Percentiles rank a stretch among this genome's conserved stretches.
Conservation (phyloP, 2,888 invertebrate genomes). For the Andrena minutula region DNA sequence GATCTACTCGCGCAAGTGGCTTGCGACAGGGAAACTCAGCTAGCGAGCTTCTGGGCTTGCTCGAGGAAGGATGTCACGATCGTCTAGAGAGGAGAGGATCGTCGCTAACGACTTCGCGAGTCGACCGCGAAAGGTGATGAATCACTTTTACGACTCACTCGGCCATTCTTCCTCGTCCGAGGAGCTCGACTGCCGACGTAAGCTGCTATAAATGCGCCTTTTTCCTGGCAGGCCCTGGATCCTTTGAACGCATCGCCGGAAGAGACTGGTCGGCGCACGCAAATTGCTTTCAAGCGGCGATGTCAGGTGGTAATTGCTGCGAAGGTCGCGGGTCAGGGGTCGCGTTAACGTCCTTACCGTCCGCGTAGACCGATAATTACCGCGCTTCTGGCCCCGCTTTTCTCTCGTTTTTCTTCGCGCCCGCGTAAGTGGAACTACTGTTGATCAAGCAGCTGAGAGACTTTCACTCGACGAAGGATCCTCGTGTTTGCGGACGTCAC, state of each 20-base stretch:
- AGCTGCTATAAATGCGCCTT: conserved; percentile 48
- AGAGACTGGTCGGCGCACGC: conserved; percentile 55
- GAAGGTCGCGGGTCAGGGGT: conserved; percentile 64
- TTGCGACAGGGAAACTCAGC: conserved; percentile 24
- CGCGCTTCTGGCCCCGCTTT: conserved; percentile 52
- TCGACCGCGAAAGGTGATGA: conserved; percentile 64
- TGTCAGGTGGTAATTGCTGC: conserved; percentile 70
- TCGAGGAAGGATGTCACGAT: conserved; percentile 62
- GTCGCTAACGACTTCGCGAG: conserved; percentile 65
- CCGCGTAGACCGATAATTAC: conserved; percentile 63
- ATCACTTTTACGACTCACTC: conserved; percentile 68
- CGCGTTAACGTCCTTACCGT: conserved; percentile 68
- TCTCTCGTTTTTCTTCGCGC: conserved; percentile 46
- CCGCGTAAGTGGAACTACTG: conserved; percentile 60
- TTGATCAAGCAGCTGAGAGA: conserved; percentile 61
- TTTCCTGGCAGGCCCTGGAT: conserved; percentile 26
- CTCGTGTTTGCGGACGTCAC: conserved; percentile 38
- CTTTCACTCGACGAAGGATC: conserved; percentile 68
- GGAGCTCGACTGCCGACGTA: conserved; percentile 43
- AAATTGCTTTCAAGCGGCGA: conserved; percentile 68
- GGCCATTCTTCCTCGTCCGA: conserved; percentile 49
- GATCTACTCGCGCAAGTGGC: neutral
- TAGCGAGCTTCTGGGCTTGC: conserved; percentile 56
- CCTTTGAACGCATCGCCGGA: conserved; percentile 34
- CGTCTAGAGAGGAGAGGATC: conserved; percentile 55